These are phyloP conservation scores for Megaceryle maxima DNA, from an alignment of 2,113 vertebrate species.

Conservation along the genomic window DNA sequence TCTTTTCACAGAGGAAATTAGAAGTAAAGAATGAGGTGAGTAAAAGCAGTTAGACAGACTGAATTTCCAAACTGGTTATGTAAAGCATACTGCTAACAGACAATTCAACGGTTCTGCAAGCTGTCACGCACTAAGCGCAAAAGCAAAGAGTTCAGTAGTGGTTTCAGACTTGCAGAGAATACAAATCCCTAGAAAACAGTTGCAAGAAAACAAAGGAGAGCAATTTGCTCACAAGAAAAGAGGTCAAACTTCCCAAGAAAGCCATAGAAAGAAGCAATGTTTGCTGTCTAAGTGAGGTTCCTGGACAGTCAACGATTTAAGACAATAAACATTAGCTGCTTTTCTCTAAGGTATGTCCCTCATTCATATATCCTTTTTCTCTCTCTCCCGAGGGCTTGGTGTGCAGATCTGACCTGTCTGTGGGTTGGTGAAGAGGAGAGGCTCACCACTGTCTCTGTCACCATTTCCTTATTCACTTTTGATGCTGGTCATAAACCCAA, in stretches of 20 bases:
- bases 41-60: neutral
- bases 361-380: neutral
- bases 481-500: neutral
- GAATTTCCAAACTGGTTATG: neutral
- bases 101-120: neutral
- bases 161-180: neutral
- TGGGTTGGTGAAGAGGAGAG: rapidly evolving
- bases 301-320: neutral
- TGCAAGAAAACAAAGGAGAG: neutral
- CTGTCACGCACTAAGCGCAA: conserved; percentile 5
- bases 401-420: neutral
- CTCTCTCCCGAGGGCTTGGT: neutral
- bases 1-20: neutral
- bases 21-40: neutral
- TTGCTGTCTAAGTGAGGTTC: neutral
- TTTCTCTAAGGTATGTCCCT: neutral
- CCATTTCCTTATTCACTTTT: neutral
- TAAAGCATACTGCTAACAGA: neutral
- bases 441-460: neutral
- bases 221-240: neutral
- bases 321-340: neutral
- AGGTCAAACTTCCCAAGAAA: neutral
- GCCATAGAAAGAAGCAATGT: neutral
- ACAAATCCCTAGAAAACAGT: neutral
- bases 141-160: neutral